Conservation (phyloP, 2,888 invertebrate genomes). For the Perizoma flavofasciatum region DNA sequence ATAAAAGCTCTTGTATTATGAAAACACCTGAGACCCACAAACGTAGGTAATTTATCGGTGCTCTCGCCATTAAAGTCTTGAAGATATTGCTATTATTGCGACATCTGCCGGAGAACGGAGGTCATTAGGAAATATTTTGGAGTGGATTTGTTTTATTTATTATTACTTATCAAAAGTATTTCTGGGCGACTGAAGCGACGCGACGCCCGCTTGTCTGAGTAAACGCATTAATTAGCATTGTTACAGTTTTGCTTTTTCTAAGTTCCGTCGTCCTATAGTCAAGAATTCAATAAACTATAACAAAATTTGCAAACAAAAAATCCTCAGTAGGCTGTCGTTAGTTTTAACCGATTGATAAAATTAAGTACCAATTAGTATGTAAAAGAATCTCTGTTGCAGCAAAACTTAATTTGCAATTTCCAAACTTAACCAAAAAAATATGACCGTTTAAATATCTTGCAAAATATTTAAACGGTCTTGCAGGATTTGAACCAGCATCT, state of each 20-base stretch:
- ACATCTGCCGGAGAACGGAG: conserved; percentile 14
- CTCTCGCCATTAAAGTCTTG: conserved; percentile 29
- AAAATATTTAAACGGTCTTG: neutral
- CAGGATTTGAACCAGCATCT: conserved; percentile 4
- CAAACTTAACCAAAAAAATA: neutral
- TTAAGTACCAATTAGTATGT: too few relatives aligned
- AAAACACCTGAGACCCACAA: conserved; percentile 51
- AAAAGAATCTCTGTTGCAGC: neutral
- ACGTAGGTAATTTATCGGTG: conserved; percentile 49
- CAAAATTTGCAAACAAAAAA: too few relatives aligned
- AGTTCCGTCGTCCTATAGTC: too few relatives aligned
- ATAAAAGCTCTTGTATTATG: conserved; percentile 42
- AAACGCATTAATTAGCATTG: too few relatives aligned
- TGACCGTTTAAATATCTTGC: neutral
- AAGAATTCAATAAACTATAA: too few relatives aligned
- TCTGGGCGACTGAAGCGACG: too few relatives aligned
- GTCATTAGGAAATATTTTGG: conserved; percentile 13
- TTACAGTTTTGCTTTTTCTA: too few relatives aligned
- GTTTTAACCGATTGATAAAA: too few relatives aligned
- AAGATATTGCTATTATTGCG: conserved; percentile 20
- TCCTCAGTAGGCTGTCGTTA: too few relatives aligned
- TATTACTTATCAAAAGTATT: neutral
- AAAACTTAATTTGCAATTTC: neutral
- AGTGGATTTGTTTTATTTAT: conserved; percentile 3
- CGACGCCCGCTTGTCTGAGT: too few relatives aligned